Conservation (phyloP, 1,140 invertebrate species). For the Cydia splendana region DNA sequence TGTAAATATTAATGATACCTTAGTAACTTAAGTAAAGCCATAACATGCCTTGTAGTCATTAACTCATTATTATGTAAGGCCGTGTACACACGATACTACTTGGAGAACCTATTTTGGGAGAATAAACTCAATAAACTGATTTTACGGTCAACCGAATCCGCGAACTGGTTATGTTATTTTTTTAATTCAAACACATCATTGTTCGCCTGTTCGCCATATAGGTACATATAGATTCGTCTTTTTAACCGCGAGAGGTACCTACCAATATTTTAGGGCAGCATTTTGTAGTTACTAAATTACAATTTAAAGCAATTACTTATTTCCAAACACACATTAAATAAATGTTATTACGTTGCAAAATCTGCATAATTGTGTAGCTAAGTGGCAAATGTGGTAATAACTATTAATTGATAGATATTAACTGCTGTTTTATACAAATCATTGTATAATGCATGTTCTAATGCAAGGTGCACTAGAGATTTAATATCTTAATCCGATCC, state of each 20-base stretch:
- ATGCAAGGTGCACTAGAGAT: background rate
- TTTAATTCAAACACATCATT: too few relatives aligned
- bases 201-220: too few relatives aligned
- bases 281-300: background rate
- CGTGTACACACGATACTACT: conserved; percentile 11
- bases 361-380: background rate
- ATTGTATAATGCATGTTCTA: background rate
- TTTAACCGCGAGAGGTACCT: too few relatives aligned
- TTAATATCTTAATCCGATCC: background rate
- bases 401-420: background rate
- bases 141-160: too few relatives aligned
- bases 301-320: background rate
- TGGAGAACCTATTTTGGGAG: background rate
- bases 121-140: too few relatives aligned
- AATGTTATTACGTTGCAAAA: background rate
- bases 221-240: too few relatives aligned
- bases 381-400: background rate
- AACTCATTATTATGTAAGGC: conserved; percentile 37
- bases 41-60: conserved; percentile 55
- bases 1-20: conserved; percentile 43
- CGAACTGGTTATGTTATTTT: too few relatives aligned
- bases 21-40: conserved; percentile 46
- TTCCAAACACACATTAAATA: background rate
- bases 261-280: too few relatives aligned
- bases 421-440: background rate